A percentile compares a stretch with the other conserved stretches of the same genome.
Evolutionary conservation across 2,888 invertebrate species (phyloP).

Genomic region (Sipha maydis): DNA sequence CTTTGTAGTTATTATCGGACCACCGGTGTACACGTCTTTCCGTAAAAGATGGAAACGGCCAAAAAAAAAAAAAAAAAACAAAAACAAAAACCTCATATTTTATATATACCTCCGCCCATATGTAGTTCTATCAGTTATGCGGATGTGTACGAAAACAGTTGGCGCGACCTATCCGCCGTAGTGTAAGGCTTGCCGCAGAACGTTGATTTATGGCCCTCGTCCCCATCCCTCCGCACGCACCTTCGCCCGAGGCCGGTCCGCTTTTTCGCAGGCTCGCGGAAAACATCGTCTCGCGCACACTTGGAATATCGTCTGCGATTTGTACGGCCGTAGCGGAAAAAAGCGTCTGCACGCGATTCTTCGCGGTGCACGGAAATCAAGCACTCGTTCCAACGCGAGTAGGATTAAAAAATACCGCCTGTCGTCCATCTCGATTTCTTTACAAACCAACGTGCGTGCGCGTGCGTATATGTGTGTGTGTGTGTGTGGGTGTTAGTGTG

Average conservation of each 20-base stretch:
- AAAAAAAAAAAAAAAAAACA: background rate
- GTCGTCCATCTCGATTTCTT: background rate
- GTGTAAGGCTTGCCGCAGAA: too few relatives aligned
- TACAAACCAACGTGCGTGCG: background rate
- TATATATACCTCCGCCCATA: background rate
- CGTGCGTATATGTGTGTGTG: too few relatives aligned
- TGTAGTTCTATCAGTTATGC: background rate
- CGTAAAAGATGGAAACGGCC: background rate
- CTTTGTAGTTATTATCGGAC: background rate
- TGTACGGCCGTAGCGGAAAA: background rate
- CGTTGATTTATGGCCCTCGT: background rate
- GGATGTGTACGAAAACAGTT: conserved; percentile 1
- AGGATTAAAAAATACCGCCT: too few relatives aligned
- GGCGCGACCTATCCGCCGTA: background rate
- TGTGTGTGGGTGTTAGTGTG: background rate
- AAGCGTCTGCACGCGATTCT: too few relatives aligned
- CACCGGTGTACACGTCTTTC: background rate
- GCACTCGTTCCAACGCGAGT: too few relatives aligned
- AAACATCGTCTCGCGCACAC: background rate
- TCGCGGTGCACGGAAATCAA: too few relatives aligned
- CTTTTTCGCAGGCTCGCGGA: background rate
- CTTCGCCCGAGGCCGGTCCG: background rate
- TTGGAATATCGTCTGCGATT: conserved; percentile 34
- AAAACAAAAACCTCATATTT: background rate
- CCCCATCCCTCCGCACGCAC: background rate